Evolutionary conservation across 2,888 invertebrate genomes (phyloP).

Genomic region (Plutella xylostella): DNA sequence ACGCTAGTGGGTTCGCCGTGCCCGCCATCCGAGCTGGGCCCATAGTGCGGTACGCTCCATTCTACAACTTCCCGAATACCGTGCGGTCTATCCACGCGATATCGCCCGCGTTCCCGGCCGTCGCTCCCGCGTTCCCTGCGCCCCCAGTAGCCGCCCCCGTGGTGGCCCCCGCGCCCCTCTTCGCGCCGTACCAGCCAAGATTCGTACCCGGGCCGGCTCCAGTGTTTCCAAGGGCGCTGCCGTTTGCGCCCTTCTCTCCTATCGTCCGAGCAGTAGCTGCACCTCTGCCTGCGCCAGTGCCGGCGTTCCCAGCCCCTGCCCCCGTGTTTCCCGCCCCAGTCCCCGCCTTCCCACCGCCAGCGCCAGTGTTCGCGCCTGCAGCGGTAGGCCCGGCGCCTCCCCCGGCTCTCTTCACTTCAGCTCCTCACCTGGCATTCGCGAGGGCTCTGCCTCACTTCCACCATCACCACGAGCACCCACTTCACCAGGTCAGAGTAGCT

Average conservation of each 20-base stretch:
- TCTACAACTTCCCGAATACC: constrained; percentile 53
- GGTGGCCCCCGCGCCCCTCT: constrained; percentile 21
- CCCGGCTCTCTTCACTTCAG: constrained; percentile 15
- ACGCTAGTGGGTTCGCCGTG: constrained; percentile 52
- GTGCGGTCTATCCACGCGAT: constrained; percentile 54
- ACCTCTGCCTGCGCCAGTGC: constrained; percentile 12
- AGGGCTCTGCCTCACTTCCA: constrained; percentile 51
- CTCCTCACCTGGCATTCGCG: constrained; percentile 26
- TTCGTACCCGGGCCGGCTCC: constrained; percentile 18
- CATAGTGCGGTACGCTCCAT: constrained; percentile 56
- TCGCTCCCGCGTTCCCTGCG: constrained; percentile 19
- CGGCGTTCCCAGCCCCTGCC: neutral
- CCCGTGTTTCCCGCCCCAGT: constrained; percentile 3
- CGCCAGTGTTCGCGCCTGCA: constrained; percentile 18
- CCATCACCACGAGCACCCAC: no score
- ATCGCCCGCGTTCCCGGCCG: constrained; percentile 19
- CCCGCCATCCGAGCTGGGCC: constrained; percentile 45
- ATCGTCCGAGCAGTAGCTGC: constrained; percentile 4
- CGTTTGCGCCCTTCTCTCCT: constrained; percentile 11
- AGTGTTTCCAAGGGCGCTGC: constrained; percentile 9
- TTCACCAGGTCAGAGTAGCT: constrained; percentile 38
- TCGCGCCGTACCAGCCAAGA: no score
- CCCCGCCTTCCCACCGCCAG: constrained; percentile 19
- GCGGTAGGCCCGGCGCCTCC: constrained; percentile 5
- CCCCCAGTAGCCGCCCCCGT: constrained; percentile 22